phyloP scores from a whole-genome alignment of 2,888 invertebrate species.

The Anthophora plumipes region DNA sequence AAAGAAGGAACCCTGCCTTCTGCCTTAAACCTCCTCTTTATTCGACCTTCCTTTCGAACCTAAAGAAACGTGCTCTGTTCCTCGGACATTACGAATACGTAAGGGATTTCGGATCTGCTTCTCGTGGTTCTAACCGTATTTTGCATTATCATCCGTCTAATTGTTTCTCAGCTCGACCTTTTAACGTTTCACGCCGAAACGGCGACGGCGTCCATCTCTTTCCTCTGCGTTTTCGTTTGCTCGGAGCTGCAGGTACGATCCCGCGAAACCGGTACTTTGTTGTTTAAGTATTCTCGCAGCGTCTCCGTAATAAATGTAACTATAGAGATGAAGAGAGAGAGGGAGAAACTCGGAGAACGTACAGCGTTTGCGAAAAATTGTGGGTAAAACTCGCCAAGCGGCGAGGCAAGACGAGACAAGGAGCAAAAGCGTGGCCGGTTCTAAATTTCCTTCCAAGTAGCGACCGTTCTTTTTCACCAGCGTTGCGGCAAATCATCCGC shows the following conservation, averaged over 20 bases:
- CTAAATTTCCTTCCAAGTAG: not conserved
- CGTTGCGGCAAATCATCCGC: not conserved
- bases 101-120: too few species aligned
- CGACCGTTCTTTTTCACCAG: not conserved
- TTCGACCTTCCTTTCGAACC: not conserved
- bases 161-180: constrained; percentile 9
- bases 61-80: constrained; percentile 15
- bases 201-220: not conserved
- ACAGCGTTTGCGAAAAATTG: constrained; percentile 18
- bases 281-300: constrained; percentile 34
- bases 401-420: not conserved
- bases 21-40: constrained; percentile 1
- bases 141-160: constrained; percentile 28
- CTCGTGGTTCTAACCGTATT: not conserved
- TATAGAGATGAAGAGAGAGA: too few species aligned
- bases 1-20: constrained; percentile 29
- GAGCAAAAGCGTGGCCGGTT: not conserved
- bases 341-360: constrained; percentile 13
- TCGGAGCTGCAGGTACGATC: not conserved
- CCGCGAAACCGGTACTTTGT: constrained; percentile 10
- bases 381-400: constrained; percentile 20
- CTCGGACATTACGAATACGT: constrained; percentile 19
- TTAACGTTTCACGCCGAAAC: not conserved
- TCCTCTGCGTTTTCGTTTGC: not conserved
- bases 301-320: constrained; percentile 26